Evolutionary conservation across 2,888 invertebrate genomes (phyloP).

Genomic region (Athripsodes cinereus): DNA sequence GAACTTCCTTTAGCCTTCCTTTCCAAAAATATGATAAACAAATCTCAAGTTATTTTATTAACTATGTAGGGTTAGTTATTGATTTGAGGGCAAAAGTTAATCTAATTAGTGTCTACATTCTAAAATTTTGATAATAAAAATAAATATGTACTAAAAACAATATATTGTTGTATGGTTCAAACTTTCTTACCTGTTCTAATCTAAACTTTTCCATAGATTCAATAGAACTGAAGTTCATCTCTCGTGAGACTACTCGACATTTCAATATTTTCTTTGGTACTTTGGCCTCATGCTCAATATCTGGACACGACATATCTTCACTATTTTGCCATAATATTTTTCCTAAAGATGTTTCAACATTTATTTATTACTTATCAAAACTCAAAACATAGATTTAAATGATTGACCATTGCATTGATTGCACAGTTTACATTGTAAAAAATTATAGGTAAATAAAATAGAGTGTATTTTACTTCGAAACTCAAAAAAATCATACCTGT

Average conservation of each 20-base stretch:
- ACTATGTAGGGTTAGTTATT: too few relatives aligned
- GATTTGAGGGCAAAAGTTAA: too few relatives aligned
- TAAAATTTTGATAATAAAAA: too few relatives aligned
- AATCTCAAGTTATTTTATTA: too few relatives aligned
- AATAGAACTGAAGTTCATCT: conserved; percentile 85
- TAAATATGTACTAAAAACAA: too few relatives aligned
- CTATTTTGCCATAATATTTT: conserved; percentile 95
- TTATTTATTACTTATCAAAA: not conserved
- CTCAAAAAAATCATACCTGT: conserved; percentile 41
- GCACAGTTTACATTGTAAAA: too few relatives aligned
- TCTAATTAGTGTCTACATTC: too few relatives aligned
- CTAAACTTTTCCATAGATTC: conserved; percentile 95
- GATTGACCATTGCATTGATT: not conserved
- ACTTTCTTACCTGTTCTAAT: conserved; percentile 63
- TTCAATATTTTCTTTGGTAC: conserved; percentile 96
- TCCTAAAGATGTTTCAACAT: conserved; percentile 46
- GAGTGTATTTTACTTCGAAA: too few relatives aligned
- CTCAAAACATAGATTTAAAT: not conserved
- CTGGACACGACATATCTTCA: conserved; percentile 87
- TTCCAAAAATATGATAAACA: too few relatives aligned
- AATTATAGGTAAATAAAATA: too few relatives aligned
- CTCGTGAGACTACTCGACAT: conserved; percentile 82
- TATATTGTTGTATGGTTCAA: too few relatives aligned
- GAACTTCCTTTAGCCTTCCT: too few relatives aligned
- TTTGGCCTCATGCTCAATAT: conserved; percentile 90